Evolutionary conservation across 1,140 invertebrate species (phyloP).

Genomic region (Platyura marginata): DNA sequence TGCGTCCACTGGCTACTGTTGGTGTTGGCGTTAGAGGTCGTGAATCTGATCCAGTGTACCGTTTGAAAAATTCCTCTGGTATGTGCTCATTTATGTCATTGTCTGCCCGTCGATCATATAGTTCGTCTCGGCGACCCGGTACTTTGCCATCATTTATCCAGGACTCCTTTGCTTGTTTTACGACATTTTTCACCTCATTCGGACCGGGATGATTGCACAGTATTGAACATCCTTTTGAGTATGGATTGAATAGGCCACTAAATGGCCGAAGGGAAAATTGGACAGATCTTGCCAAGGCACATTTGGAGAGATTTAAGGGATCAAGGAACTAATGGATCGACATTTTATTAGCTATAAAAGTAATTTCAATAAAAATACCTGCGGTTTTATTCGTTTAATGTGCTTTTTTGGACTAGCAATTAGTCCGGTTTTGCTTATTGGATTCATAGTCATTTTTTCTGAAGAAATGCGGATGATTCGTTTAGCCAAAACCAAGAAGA

Average conservation of each 20-base stretch:
- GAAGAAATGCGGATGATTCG: neutral
- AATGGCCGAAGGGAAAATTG: conserved; percentile 52
- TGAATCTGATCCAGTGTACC: conserved; percentile 63
- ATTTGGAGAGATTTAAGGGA: neutral
- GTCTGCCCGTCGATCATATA: neutral
- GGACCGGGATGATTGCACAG: conserved; percentile 67
- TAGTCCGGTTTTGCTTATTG: neutral
- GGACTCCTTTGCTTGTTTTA: conserved; percentile 47
- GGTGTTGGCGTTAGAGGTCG: conserved; percentile 53
- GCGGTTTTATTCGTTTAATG: neutral
- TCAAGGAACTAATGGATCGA: neutral
- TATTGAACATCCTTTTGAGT: conserved; percentile 54
- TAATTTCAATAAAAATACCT: neutral
- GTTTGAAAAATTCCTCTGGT: conserved; percentile 39
- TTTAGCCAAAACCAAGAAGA: neutral
- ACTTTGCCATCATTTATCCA: conserved; percentile 30
- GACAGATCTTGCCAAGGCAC: conserved; percentile 21
- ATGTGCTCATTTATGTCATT: conserved; percentile 18
- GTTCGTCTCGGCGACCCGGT: conserved; percentile 6
- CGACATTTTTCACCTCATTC: conserved; percentile 46
- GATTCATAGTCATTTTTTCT: neutral
- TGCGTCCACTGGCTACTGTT: conserved; percentile 40
- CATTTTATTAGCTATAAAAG: neutral
- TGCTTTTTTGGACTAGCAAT: neutral
- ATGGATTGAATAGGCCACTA: conserved; percentile 60